These are phyloP conservation scores for Lordiphosa collinella DNA, from an alignment of 1,140 invertebrate species.

Conservation along the genomic window DNA sequence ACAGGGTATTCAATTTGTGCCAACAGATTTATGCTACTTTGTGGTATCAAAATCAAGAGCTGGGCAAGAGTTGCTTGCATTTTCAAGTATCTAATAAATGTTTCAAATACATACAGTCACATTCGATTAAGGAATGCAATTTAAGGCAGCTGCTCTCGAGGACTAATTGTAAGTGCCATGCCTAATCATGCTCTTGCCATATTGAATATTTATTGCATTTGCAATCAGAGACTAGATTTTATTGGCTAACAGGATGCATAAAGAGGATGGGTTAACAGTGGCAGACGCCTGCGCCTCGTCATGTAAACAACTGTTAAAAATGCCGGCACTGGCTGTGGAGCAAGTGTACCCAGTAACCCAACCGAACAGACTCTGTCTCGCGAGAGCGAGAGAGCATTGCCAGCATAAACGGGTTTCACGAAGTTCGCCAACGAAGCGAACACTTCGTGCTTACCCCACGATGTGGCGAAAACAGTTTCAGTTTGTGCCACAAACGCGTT, in stretches of 20 bases:
- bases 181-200: not conserved
- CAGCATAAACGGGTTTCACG: slow-evolving; percentile 46
- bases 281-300: slow-evolving; percentile 39
- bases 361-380: too few relatives aligned
- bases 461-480: slow-evolving; percentile 42
- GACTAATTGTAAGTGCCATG: too few relatives aligned
- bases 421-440: slow-evolving; percentile 13
- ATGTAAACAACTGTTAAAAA: slow-evolving; percentile 73
- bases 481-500: slow-evolving; percentile 69
- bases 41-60: too few relatives aligned
- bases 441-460: not conserved
- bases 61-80: too few relatives aligned
- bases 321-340: slow-evolving; percentile 23
- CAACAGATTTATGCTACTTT: too few relatives aligned
- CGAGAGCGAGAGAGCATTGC: slow-evolving; percentile 25
- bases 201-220: slow-evolving; percentile 12
- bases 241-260: not conserved
- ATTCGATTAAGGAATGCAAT: too few relatives aligned
- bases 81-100: too few relatives aligned
- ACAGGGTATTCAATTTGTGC: too few relatives aligned
- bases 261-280: slow-evolving; percentile 25
- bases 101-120: too few relatives aligned
- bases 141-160: too few relatives aligned
- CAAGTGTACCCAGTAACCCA: slow-evolving; percentile 32
- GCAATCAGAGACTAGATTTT: not conserved